Base-by-base conservation (phyloP, 1,140 invertebrate genomes). In the Nasonia vitripennis region DNA sequence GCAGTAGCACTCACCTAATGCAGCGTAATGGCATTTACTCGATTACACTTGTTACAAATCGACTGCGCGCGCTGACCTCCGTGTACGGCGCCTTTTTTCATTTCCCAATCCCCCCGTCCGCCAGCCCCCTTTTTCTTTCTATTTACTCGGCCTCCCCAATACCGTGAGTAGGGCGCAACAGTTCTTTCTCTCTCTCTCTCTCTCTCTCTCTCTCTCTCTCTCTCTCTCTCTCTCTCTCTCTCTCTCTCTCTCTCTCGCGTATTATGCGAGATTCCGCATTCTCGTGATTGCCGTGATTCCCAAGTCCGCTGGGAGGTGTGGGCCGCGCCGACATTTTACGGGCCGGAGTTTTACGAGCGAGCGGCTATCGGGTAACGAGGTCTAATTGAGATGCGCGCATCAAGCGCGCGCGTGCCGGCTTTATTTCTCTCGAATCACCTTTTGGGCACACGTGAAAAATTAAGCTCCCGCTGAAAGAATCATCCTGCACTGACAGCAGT, bases 21-120 rank as follows among this genome's bases (percentile, higher is more conserved):
- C 74, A 75, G 45, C 41, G 41, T 73, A 81, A 81, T 75, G 81
- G 48, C 34, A 75, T 75, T 83, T 83, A 83, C 81, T 83, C 81
- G 70, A 83, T 83, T 83, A 75, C 81, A 75, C 71, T 83, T 83
- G 81, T 83, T 83, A 83, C 81, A 83, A 83, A 83, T 83, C 81
- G 81, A 83, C 37, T 45, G 45, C 17, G 45, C 45, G n/a, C 31
- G 75, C 45, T 48, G 75, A 23, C 75, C 23, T n/a, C 75, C 55
- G 5, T 7, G 4, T n/a, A 20, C 3, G 20, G 78, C 12, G 11
- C 55, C 55, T 79, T 79, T 79, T 79, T 79, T 79, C 34, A 62
- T 37, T 71, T 71, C 68, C 68, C 31, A 20, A 34, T 68, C 78
- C 51, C 55, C 20, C 78, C 12, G 14, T 75, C 34, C 11, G 27